A percentile compares a stretch with the other conserved stretches of the same genome.
These are phyloP conservation scores for Cosmopolites sordidus DNA, from an alignment of 2,888 invertebrate genomes.

Conservation along the genomic window DNA sequence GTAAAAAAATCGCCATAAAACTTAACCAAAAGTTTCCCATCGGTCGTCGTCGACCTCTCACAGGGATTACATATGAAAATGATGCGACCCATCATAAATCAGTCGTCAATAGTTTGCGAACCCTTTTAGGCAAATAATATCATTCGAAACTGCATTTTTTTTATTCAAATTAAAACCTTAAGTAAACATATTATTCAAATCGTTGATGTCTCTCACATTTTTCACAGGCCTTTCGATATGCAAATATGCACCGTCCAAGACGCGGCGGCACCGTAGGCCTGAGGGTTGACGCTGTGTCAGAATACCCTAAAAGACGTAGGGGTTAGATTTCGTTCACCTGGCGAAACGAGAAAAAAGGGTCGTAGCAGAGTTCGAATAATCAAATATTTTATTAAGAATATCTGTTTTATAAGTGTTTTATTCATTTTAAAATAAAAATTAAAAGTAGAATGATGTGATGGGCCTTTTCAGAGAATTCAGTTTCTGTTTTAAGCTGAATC, in stretches of 20 bases:
- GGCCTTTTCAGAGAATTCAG: too few relatives aligned
- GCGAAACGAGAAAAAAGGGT: too few relatives aligned
- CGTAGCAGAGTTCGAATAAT: too few relatives aligned
- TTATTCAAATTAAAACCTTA: constrained; percentile 39
- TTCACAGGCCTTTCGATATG: constrained; percentile 18
- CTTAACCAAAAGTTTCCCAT: constrained; percentile 23
- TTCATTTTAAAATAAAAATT: too few relatives aligned
- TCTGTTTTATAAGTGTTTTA: too few relatives aligned
- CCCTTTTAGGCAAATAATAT: constrained; percentile 31
- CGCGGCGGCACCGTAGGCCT: background rate
- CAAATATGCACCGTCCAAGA: constrained; percentile 17
- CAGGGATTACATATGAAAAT: constrained; percentile 31
- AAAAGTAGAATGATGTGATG: too few relatives aligned
- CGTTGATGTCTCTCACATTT: constrained; percentile 23
- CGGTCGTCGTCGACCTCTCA: constrained; percentile 19
- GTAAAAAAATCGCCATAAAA: constrained; percentile 15
- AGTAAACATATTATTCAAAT: constrained; percentile 37
- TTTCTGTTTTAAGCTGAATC: too few relatives aligned
- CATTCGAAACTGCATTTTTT: constrained; percentile 16
- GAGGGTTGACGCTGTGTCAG: too few relatives aligned
- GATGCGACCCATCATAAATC: constrained; percentile 23
- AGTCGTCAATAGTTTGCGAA: constrained; percentile 26
- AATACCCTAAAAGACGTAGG: too few relatives aligned
- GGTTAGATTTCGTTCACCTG: too few relatives aligned
- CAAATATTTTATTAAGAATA: too few relatives aligned